These are phyloP conservation scores for Tipula vernalis DNA, from an alignment of 2,888 invertebrate species.

Conservation along the genomic window DNA sequence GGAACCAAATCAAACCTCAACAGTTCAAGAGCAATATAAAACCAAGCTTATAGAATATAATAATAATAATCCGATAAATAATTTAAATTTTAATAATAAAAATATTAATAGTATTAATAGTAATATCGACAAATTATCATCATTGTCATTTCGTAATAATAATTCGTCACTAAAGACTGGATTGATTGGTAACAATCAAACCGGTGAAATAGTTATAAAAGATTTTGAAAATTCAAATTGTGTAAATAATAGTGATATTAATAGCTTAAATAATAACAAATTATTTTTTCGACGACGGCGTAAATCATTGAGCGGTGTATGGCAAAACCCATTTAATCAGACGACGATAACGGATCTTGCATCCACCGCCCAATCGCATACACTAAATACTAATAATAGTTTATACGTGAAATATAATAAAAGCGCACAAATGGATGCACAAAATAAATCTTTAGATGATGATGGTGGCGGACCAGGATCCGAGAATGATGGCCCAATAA, in stretches of 20 bases:
- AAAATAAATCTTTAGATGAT: neutral
- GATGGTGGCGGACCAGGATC: neutral
- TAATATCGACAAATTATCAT: neutral
- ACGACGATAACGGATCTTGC: slow-evolving; percentile 9
- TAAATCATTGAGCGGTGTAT: slow-evolving; percentile 18
- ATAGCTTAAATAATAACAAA: neutral
- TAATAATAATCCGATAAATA: neutral
- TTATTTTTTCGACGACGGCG: slow-evolving; percentile 18
- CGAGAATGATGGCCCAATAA: neutral
- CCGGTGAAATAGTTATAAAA: neutral
- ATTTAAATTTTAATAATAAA: neutral
- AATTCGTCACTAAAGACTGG: neutral
- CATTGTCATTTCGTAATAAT: neutral
- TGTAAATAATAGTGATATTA: neutral
- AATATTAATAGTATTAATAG: slow-evolving; percentile 7
- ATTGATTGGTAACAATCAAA: neutral
- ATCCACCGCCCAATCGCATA: neutral
- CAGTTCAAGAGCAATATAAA: neutral
- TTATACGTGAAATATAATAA: neutral
- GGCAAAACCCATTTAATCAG: slow-evolving; percentile 21
- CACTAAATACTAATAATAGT: neutral
- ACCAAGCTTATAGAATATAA: neutral
- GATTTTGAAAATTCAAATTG: neutral
- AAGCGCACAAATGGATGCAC: neutral
- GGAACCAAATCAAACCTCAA: neutral